phyloP scores from a whole-genome alignment of 2,113 vertebrate species.

The Tupaia tana region DNA sequence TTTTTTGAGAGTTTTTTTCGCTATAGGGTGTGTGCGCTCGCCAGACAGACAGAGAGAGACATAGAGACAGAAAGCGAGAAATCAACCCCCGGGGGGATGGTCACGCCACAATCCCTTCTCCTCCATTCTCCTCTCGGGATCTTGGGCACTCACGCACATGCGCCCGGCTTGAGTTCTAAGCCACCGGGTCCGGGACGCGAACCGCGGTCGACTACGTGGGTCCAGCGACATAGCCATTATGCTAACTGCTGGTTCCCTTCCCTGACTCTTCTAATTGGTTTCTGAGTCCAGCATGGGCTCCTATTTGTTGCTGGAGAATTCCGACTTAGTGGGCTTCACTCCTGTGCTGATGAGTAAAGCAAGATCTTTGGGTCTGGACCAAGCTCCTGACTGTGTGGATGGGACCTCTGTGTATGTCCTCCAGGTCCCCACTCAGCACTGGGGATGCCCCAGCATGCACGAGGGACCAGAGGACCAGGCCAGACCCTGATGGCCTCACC shows the following conservation, averaged over 20 bases:
- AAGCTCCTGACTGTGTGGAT: not conserved
- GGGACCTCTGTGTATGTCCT: not conserved
- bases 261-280: not conserved
- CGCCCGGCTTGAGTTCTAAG: too few relatives aligned
- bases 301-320: not conserved
- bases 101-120: not conserved
- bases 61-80: too few relatives aligned
- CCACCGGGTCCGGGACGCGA: too few relatives aligned
- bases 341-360: not conserved
- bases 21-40: too few relatives aligned
- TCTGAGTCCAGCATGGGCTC: not conserved
- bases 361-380: not conserved
- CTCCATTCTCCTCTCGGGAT: not conserved
- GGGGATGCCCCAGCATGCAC: accelerated
- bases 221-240: too few relatives aligned
- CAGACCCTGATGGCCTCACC: too few relatives aligned
- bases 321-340: not conserved
- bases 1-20: too few relatives aligned
- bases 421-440: not conserved
- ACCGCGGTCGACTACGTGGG: too few relatives aligned
- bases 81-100: too few relatives aligned
- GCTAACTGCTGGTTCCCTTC: too few relatives aligned
- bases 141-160: too few relatives aligned
- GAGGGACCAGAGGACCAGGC: not conserved
- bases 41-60: too few relatives aligned